Evolutionary conservation across 1,140 invertebrate genomes (phyloP).

Genomic region (Vanessa atalanta): DNA sequence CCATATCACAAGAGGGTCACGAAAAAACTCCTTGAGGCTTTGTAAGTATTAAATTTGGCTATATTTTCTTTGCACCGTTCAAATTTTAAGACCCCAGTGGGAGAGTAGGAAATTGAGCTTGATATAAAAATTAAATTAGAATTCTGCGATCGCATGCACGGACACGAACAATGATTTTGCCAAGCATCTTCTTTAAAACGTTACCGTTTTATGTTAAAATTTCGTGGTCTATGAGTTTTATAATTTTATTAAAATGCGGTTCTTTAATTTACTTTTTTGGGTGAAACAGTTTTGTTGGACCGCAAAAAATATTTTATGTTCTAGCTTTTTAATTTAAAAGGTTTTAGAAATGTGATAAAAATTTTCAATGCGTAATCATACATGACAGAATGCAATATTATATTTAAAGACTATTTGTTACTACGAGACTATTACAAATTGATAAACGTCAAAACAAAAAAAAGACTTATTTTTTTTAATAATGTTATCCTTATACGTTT

Average conservation of each 20-base stretch:
- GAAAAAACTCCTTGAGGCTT: neutral
- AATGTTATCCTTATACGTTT: too few relatives aligned
- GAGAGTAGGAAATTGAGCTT: constrained; percentile 1
- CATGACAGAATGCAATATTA: too few relatives aligned
- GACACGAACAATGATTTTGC: constrained; percentile 5
- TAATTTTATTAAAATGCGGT: neutral
- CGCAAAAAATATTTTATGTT: too few relatives aligned
- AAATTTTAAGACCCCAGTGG: constrained; percentile 1
- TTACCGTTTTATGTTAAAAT: constrained; percentile 1
- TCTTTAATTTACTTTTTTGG: too few relatives aligned
- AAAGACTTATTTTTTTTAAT: too few relatives aligned
- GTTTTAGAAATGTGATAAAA: too few relatives aligned
- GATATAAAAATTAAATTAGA: constrained; percentile 10
- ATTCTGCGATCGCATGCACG: neutral
- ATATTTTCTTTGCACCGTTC: constrained; percentile 5
- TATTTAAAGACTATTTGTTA: too few relatives aligned
- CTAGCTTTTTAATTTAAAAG: too few relatives aligned
- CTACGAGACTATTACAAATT: too few relatives aligned
- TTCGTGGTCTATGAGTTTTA: neutral
- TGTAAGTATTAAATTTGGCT: constrained; percentile 3
- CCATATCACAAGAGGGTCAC: neutral
- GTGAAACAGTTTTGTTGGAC: too few relatives aligned
- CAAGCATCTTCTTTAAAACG: neutral
- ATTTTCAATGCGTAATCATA: too few relatives aligned
- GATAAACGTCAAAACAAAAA: too few relatives aligned